Base-by-base conservation (phyloP, 2,797 vertebrate genomes). In the Taeniopygia guttata region DNA sequence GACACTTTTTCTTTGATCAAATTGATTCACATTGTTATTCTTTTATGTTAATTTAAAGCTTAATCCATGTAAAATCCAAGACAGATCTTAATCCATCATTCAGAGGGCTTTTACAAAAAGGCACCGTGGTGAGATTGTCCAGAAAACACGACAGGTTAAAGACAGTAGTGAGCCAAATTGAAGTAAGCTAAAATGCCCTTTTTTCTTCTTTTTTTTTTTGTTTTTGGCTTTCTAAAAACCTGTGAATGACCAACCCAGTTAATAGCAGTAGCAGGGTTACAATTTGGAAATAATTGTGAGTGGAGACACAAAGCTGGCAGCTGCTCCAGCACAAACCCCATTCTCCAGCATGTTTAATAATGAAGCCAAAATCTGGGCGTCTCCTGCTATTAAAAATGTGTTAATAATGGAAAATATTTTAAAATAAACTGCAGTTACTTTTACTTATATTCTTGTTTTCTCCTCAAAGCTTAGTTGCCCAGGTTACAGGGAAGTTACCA, bases 1-100 rank as follows among this genome's bases (percentile, higher is more conserved):
- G 98, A 98, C 98, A 98, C 98, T 97, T 98, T 97, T 97, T 97
- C 98, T 98, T 98, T 98, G 98, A 98, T 98, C 98, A 98, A 95
- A 97, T 97, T 96, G 97, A 98, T 98, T 96, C 97, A 98, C 97
- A 98, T 98, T 97, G 98, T 97, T 98, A 98, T 98, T 97, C 97
- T 97, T 97, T 94, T 97, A 97, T 97, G 97, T 97, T 98, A 96
- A 98, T 98, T 98, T 98, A 97, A 96, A 97, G 91, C 96, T 97
- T 98, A 98, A 98, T 98, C 97, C 97, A 94, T 15, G 94, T 96
- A 96, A 97, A 98, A 97, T 96, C 97, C 87, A 91, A 97, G 97
- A 84, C 96, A 96, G 97, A 96, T 97, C 97, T 97, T 95, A 97
- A 98, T 96, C 95, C 96, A 54, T 96, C 93, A 95, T 60, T 97